Evolutionary conservation across 2,113 vertebrate genomes (phyloP), one percentile per base, ranked within the genome.

Genomic region (Ictalurus punctatus): DNA sequence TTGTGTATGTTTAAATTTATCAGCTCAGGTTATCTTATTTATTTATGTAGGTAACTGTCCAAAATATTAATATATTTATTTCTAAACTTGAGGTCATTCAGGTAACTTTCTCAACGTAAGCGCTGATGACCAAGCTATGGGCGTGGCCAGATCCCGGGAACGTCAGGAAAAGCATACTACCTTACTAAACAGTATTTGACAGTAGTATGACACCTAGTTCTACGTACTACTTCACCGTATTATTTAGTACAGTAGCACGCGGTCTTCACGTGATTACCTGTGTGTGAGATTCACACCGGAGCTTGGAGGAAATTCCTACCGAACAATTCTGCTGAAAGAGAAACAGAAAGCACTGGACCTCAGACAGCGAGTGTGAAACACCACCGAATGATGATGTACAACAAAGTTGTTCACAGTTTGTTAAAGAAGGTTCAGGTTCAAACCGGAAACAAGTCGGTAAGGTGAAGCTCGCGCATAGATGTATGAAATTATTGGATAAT

Each of bases 281-380:
- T 63, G 76, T 79, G 76, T 79, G 25, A 79, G 76, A 27, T 76
- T 44, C 16, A 37, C 69, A 73, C 52, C 25, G n/a, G 58, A 83
- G 44, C 23, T 27, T 14, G 23, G 17, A 83, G 54, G 56, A 83
- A 83, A 83, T 37, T 54, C 13, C n/a, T 81, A 30, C 16, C 54
- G 6, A 54, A 54, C 25, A 56, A 16, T 30, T 83, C 30, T 27
- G 8, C 3, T 3, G 69, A 86, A 86, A 74, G 25, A 56, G 67
- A 86, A 86, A 86, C 69, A 54, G 67, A 74, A 86, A 86, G 30
- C 19, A 19, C 30, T 23, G n/a, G 40, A 44, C 40, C 40, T 44
- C 40, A 44, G 8, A 71, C 63, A 73, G 27, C 17, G 25, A 73
- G 25, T 54, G 86, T 12, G 59, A 67, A 87, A 79, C 54, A 61